These are phyloP conservation scores for Crioceris asparagi DNA, from an alignment of 2,888 invertebrate species.

Conservation along the genomic window DNA sequence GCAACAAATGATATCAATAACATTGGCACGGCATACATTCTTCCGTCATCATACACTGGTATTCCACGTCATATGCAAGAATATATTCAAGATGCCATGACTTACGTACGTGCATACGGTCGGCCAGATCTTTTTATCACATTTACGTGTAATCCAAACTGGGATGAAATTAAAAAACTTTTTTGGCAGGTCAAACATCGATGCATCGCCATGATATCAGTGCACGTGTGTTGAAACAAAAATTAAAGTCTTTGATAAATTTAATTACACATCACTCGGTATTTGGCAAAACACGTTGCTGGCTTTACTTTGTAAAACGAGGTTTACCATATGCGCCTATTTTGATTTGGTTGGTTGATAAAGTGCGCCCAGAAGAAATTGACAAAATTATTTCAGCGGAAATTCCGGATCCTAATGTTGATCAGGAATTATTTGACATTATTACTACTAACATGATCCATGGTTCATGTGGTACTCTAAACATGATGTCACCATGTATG, in stretches of 20 bases:
- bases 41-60: constrained; percentile 1
- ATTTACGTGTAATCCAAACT: constrained; percentile 1
- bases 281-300: not conserved
- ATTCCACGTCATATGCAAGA: too few relatives aligned
- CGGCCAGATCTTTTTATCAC: not conserved
- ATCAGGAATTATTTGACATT: not conserved
- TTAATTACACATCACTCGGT: constrained; percentile 1
- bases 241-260: too few relatives aligned
- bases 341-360: too few relatives aligned
- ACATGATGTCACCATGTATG: not conserved
- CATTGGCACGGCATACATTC: too few relatives aligned
- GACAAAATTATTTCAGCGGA: not conserved
- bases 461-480: too few relatives aligned
- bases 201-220: too few relatives aligned
- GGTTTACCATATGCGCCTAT: constrained; percentile 1
- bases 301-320: not conserved
- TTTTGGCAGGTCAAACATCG: not conserved
- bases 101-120: not conserved
- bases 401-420: not conserved
- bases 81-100: too few relatives aligned
- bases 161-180: not conserved
- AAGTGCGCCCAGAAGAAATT: not conserved
- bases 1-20: too few relatives aligned
- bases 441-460: too few relatives aligned
- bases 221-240: not conserved